phyloP scores from a whole-genome alignment of 2,888 invertebrate genomes.

The Drosophila affinis region DNA sequence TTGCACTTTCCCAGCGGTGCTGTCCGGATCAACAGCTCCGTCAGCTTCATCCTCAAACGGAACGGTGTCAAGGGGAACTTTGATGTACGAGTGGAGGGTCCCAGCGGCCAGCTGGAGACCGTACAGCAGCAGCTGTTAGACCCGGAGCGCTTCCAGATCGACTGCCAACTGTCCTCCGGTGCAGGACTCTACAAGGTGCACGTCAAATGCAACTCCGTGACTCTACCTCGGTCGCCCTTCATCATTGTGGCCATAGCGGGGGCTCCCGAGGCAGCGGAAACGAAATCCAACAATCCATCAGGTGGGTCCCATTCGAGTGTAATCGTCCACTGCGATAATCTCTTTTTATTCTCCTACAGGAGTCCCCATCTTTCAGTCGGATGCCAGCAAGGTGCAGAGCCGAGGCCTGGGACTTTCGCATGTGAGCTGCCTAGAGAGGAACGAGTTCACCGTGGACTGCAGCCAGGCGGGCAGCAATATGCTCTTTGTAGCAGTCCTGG shows the following conservation, averaged over 20 bases:
- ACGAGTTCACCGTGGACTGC: slow-evolving; percentile 82
- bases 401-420: slow-evolving; percentile 79
- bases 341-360: slow-evolving; percentile 50
- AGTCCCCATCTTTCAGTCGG: slow-evolving; percentile 71
- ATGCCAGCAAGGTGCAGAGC: slow-evolving; percentile 77
- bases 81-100: slow-evolving; percentile 81
- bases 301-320: slow-evolving; percentile 8
- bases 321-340: neutral
- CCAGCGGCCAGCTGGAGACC: slow-evolving; percentile 70
- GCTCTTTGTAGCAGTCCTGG: slow-evolving; percentile 96
- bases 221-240: slow-evolving; percentile 79
- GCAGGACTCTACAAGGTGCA: slow-evolving; percentile 82
- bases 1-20: slow-evolving; percentile 82
- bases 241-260: slow-evolving; percentile 81
- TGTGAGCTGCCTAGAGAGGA: slow-evolving; percentile 78
- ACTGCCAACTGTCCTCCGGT: slow-evolving; percentile 62
- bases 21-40: slow-evolving; percentile 67
- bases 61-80: slow-evolving; percentile 83
- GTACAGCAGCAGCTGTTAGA: slow-evolving; percentile 75
- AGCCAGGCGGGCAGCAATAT: slow-evolving; percentile 91
- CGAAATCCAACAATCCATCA: neutral
- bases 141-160: slow-evolving; percentile 79
- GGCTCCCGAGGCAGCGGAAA: slow-evolving; percentile 3
- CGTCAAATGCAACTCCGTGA: slow-evolving; percentile 81
- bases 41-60: slow-evolving; percentile 79